These are phyloP conservation scores for Drosophila sordidula DNA, from an alignment of 2,888 invertebrate species.

Conservation along the genomic window DNA sequence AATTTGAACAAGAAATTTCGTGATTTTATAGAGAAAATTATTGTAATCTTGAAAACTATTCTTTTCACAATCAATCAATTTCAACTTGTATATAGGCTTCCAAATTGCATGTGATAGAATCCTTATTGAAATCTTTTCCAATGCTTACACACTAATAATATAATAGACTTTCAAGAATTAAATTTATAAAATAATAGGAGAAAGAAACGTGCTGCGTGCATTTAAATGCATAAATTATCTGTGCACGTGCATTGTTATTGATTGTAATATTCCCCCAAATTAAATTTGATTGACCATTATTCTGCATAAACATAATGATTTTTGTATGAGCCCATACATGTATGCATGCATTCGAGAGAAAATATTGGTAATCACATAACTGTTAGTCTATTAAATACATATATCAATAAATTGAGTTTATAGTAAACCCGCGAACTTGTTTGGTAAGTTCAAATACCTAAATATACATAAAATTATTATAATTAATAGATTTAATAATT, in stretches of 20 bases:
- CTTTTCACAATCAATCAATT: no score
- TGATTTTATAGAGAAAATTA: no score
- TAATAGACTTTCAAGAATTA: not conserved
- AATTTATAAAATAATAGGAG: not conserved
- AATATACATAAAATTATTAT: not conserved
- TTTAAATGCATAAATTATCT: constrained; percentile 26
- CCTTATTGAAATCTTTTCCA: not conserved
- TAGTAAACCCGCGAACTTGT: no score
- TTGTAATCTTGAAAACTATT: no score
- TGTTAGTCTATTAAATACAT: no score
- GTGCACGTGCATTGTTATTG: constrained; percentile 31
- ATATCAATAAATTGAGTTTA: no score
- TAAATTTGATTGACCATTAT: not conserved
- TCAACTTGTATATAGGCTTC: no score
- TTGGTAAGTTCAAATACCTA: not conserved
- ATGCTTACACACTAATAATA: not conserved
- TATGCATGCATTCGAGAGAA: constrained; percentile 25
- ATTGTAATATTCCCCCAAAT: constrained; percentile 6
- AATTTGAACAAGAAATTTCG: no score
- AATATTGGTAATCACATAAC: not conserved
- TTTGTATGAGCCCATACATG: not conserved
- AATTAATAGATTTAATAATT: not conserved
- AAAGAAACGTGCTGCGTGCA: constrained; percentile 36
- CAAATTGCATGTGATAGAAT: no score
- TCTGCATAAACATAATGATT: constrained; percentile 4